Percentiles rank a stretch among this genome's conserved stretches.
phyloP scores from a whole-genome alignment of 2,797 vertebrate genomes.

The Bufotes viridis region DNA sequence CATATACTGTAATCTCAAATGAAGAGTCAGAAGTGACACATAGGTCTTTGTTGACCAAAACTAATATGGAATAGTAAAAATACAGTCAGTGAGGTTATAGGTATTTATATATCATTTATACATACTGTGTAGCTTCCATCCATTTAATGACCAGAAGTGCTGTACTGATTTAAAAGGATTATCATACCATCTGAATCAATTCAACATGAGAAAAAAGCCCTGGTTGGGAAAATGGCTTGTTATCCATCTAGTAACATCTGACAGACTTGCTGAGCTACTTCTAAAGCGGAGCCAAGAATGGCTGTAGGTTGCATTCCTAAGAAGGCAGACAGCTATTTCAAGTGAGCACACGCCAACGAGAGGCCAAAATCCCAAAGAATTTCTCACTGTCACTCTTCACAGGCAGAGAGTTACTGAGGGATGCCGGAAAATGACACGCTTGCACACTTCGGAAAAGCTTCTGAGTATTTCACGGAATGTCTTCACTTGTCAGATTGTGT shows the following conservation, averaged over 20 bases:
- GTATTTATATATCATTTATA: too few species aligned
- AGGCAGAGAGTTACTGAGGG: slow-evolving; percentile 25
- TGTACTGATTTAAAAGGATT: background rate
- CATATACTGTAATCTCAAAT: too few species aligned
- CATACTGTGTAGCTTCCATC: background rate
- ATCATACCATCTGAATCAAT: background rate
- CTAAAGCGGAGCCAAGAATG: slow-evolving; percentile 42
- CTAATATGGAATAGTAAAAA: too few species aligned
- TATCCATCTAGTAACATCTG: slow-evolving; percentile 31
- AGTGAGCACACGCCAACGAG: slow-evolving; percentile 56
- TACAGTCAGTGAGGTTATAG: too few species aligned
- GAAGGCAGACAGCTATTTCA: slow-evolving; percentile 58
- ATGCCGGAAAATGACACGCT: slow-evolving; percentile 36
- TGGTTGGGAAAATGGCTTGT: slow-evolving; percentile 5
- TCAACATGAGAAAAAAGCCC: background rate
- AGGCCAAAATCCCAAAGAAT: slow-evolving; percentile 49
- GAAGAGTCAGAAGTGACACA: too few species aligned
- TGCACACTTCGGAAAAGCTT: slow-evolving; percentile 44
- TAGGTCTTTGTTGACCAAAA: too few species aligned
- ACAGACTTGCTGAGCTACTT: slow-evolving; percentile 40
- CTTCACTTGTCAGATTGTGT: slow-evolving; percentile 53
- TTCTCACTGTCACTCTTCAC: slow-evolving; percentile 55
- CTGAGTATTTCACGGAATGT: slow-evolving; percentile 31
- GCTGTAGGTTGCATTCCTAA: slow-evolving; percentile 54
- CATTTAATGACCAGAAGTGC: background rate